These are phyloP conservation scores for Ectobius pallidus DNA, from an alignment of 2,888 invertebrate species.

Conservation along the genomic window DNA sequence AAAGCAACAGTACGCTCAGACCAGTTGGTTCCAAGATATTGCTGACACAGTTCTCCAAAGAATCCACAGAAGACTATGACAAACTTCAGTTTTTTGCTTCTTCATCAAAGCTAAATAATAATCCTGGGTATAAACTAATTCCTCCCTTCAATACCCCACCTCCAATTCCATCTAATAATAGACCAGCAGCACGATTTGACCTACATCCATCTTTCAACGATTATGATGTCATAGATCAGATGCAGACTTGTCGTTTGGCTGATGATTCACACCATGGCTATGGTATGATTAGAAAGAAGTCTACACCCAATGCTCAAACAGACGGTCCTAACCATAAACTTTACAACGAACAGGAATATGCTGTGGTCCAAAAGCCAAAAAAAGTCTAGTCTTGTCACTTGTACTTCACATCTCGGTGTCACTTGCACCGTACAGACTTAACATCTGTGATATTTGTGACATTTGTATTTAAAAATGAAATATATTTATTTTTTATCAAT, in stretches of 20 bases:
- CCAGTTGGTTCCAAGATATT: constrained; percentile 37
- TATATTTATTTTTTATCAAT: neutral
- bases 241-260: constrained; percentile 73
- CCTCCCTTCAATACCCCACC: constrained; percentile 43
- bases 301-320: constrained; percentile 59
- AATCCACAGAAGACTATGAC: constrained; percentile 69
- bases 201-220: constrained; percentile 63
- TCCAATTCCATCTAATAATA: neutral
- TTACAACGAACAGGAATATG: constrained; percentile 80
- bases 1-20: neutral
- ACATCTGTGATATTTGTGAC: constrained; percentile 20
- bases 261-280: constrained; percentile 84
- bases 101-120: constrained; percentile 69
- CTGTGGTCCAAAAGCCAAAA: constrained; percentile 84
- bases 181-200: constrained; percentile 48
- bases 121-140: constrained; percentile 73
- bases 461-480: constrained; percentile 2
- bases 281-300: constrained; percentile 73
- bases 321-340: constrained; percentile 62
- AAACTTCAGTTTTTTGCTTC: constrained; percentile 82
- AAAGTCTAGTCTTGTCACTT: constrained; percentile 64
- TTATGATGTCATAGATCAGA: constrained; percentile 74
- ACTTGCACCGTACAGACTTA: neutral
- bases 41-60: constrained; percentile 35
- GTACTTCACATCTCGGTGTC: neutral